Conservation (phyloP, 2,797 vertebrate genomes). For the Aplochiton taeniatus region DNA sequence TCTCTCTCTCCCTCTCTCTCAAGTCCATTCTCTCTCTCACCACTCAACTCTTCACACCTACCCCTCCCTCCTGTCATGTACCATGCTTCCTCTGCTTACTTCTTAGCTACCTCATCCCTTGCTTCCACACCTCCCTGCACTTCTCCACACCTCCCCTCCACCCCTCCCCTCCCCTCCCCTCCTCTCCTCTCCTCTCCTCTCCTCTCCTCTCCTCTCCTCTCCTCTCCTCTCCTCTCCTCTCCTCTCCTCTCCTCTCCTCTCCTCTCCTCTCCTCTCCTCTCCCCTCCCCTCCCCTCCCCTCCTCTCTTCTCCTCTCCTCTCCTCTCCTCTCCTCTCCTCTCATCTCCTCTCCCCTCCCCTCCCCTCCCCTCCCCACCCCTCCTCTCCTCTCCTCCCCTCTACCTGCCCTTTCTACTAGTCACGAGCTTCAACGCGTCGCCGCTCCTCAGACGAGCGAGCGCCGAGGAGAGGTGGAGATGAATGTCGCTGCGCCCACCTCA, state of each 20-base stretch:
- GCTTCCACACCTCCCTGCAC: background rate
- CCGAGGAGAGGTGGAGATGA: constrained; percentile 1
- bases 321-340: background rate
- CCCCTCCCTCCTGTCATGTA: too few relatives aligned
- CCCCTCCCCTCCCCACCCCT: constrained; percentile 6
- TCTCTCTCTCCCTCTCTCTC: background rate
- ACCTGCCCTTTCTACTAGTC: background rate
- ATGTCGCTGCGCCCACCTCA: constrained; percentile 30
- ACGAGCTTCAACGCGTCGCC: background rate
- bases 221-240: background rate
- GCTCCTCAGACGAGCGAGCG: too few relatives aligned
- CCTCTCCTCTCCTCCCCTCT: background rate
- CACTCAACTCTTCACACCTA: background rate
- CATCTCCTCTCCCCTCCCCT: background rate
- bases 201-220: background rate
- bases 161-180: background rate
- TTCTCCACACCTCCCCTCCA: background rate
- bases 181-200: background rate
- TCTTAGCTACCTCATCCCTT: background rate
- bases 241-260: constrained; percentile 3
- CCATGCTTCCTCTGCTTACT: background rate
- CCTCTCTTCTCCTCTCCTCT: background rate
- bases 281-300: background rate
- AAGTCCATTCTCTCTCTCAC: background rate
- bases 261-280: background rate